Base-by-base conservation (phyloP, 2,888 invertebrate genomes). In the Monopis laevigella region DNA sequence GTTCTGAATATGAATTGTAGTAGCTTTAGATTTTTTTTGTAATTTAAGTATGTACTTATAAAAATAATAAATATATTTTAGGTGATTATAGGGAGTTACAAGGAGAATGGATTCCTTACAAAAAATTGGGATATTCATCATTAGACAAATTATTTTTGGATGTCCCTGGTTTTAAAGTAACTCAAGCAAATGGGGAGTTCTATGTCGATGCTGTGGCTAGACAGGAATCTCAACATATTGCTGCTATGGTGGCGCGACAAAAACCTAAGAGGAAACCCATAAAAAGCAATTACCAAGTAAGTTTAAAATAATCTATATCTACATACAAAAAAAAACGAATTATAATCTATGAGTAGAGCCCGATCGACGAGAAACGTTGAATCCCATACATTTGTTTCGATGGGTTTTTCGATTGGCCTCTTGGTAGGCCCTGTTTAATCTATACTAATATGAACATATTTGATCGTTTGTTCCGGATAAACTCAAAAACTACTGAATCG, bases 51-150 rank as follows among this genome's bases (percentile, higher is more conserved):
- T 21, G 5, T 21, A 7, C 5, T 21, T 21, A 21, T 21, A 21
- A 21, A 21, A 21, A 21, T 21, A 21, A 21, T 21, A 21, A 21
- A 29, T 11, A 29, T 5, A 2, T 36, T 36, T 11, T 58, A 84
- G 85, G 74, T 34, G 90, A 90, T 54, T 89, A 87, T 59, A 65
- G 62, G 39, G 82, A 82, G 49, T 59, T 89, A 17, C 84, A 87
- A 57, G 88, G 88, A 17, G 82, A 82, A 55, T 66, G 67, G 49
- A 85, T 90, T 51, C 89, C 89, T 4, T 89, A 66, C 51, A 69
- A 63, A 43, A 73, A 74, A 49, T 65, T 88, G 42, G 89, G 89
- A 3, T 88, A 75, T 62, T 53, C 65, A 27, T 66, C 69, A 6
- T 62, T 89, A 6, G 84, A 86, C 44, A 84, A 85, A 26, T 74